These are phyloP conservation scores for Stichodactyla helianthus DNA, from an alignment of 64 coral and sea anemone genomes.

Conservation along the genomic window DNA sequence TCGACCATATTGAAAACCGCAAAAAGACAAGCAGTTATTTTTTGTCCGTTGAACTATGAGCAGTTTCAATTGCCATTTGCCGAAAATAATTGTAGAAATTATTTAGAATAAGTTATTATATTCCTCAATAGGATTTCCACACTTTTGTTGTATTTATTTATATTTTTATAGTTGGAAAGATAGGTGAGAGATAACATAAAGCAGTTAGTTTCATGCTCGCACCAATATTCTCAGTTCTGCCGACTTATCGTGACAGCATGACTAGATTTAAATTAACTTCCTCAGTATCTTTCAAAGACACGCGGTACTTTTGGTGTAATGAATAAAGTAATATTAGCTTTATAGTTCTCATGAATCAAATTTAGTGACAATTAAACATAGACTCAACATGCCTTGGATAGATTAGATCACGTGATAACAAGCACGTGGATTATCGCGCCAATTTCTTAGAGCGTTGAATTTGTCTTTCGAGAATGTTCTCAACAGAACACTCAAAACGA, in stretches of 20 bases:
- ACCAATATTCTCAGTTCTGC: not conserved
- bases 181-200: not conserved
- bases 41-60: not conserved
- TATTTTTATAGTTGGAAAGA: slow-evolving; percentile 4
- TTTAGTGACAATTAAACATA: not conserved
- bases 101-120: not conserved
- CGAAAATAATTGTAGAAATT: not conserved
- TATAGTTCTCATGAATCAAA: not conserved
- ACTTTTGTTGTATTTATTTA: not conserved
- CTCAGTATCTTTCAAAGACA: not conserved
- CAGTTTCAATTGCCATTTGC: not conserved
- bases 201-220: not conserved
- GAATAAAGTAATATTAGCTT: not conserved
- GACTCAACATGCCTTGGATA: not conserved
- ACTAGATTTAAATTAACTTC: not conserved
- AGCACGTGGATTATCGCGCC: not conserved
- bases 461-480: not conserved
- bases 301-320: not conserved
- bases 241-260: not conserved
- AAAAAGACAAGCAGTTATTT: not conserved
- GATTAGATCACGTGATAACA: slow-evolving; percentile 7
- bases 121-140: not conserved
- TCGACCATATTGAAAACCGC: not conserved
- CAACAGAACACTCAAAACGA: not conserved
- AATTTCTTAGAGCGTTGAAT: not conserved